Conservation (phyloP, 2,888 invertebrate genomes). For the Epinotia ramella region DNA sequence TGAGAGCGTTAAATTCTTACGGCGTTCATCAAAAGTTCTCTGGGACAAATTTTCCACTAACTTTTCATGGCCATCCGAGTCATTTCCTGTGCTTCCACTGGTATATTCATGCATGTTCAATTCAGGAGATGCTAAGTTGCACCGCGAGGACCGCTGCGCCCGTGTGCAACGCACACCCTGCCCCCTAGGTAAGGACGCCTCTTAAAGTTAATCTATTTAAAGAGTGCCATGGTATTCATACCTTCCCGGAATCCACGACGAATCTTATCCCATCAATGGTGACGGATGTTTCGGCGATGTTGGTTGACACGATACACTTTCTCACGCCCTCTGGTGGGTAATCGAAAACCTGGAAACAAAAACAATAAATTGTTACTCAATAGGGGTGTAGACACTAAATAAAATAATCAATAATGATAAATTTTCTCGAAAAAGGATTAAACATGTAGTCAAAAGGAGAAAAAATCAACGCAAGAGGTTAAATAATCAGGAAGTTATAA, state of each 20-base stretch:
- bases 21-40: constrained; percentile 65
- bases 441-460: too few relatives aligned
- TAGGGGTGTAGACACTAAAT: too few relatives aligned
- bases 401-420: too few relatives aligned
- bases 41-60: constrained; percentile 64
- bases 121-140: constrained; percentile 90
- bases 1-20: constrained; percentile 80
- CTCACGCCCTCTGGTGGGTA: constrained; percentile 97
- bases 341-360: constrained; percentile 90
- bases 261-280: constrained; percentile 99
- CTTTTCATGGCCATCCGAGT: constrained; percentile 75
- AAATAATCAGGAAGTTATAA: too few relatives aligned
- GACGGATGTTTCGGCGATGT: constrained; percentile 99
- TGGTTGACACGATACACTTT: constrained; percentile 98
- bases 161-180: too few relatives aligned
- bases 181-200: too few relatives aligned
- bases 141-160: too few relatives aligned
- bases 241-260: constrained; percentile 98
- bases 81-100: constrained; percentile 64
- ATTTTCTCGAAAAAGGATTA: too few relatives aligned
- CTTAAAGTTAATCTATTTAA: too few relatives aligned
- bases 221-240: constrained; percentile 63
- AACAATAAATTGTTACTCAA: not conserved
- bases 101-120: constrained; percentile 78
- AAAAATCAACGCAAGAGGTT: too few relatives aligned